phyloP scores from a whole-genome alignment of 2,888 invertebrate genomes.

The Augiades crinisus region DNA sequence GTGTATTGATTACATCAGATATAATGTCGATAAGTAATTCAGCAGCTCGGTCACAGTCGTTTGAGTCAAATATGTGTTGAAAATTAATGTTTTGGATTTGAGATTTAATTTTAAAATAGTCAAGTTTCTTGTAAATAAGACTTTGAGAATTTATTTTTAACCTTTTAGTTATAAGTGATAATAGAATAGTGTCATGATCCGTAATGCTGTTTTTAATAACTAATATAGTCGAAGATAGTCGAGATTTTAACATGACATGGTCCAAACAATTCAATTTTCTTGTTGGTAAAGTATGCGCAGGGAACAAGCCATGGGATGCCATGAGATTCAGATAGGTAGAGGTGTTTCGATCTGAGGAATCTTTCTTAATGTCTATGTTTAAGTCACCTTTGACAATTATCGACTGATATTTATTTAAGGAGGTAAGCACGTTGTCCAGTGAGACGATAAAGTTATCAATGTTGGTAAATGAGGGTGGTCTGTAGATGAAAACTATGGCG shows the following conservation, averaged over 20 bases:
- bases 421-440: not conserved
- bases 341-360: not conserved
- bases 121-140: not conserved
- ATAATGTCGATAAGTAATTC: not conserved
- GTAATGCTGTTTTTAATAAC: conserved; percentile 3
- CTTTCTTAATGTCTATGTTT: conserved; percentile 11
- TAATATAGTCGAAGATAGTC: not conserved
- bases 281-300: conserved; percentile 6
- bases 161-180: not conserved
- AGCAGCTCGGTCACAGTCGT: not conserved
- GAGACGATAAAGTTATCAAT: conserved; percentile 10
- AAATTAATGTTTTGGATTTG: not conserved
- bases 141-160: not conserved
- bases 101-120: conserved; percentile 1
- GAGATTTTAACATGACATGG: conserved; percentile 8
- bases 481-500: conserved; percentile 2
- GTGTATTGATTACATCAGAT: not conserved
- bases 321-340: conserved; percentile 1
- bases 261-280: conserved; percentile 6
- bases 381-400: conserved; percentile 7
- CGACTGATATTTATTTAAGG: not conserved
- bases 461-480: conserved; percentile 5
- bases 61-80: not conserved
- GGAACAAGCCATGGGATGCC: not conserved
- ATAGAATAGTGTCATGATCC: conserved; percentile 3